Evolutionary conservation across 2,113 vertebrate species (phyloP).

Genomic region (Crotalus helleri): DNA sequence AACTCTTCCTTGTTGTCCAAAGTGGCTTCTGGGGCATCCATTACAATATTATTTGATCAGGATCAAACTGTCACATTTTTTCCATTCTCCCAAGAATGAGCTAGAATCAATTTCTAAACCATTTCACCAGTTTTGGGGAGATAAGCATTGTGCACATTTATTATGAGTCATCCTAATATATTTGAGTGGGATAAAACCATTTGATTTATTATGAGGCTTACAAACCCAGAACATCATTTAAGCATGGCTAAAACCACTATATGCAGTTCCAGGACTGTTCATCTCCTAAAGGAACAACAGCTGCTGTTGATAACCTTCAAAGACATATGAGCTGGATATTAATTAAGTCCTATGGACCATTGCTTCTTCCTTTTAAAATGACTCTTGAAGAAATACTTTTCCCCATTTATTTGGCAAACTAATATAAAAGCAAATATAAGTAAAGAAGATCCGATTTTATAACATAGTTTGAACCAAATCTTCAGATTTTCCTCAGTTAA

Average conservation of each 20-base stretch:
- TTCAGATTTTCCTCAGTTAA: background rate
- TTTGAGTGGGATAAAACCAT: conserved; percentile 43
- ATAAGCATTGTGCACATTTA: no score
- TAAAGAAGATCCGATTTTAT: conserved; percentile 51
- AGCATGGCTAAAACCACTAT: background rate
- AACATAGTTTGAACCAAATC: background rate
- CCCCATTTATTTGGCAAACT: conserved; percentile 6
- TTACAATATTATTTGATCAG: background rate
- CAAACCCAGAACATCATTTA: conserved; percentile 59
- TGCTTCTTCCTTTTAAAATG: background rate
- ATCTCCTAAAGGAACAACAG: background rate
- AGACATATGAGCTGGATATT: background rate
- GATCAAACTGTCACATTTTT: background rate
- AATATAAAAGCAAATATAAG: conserved; percentile 37
- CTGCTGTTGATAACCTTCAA: background rate
- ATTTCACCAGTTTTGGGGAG: background rate
- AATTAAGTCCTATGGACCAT: background rate
- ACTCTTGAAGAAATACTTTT: background rate
- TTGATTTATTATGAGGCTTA: conserved; percentile 59
- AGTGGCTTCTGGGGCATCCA: background rate
- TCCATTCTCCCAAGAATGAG: background rate
- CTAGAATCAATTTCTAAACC: background rate
- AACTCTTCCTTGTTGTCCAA: background rate
- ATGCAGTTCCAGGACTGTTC: background rate
- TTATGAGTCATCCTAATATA: conserved; percentile 19